phyloP scores from a whole-genome alignment of 2,797 vertebrate genomes.

The Acipenser transmontanus region DNA sequence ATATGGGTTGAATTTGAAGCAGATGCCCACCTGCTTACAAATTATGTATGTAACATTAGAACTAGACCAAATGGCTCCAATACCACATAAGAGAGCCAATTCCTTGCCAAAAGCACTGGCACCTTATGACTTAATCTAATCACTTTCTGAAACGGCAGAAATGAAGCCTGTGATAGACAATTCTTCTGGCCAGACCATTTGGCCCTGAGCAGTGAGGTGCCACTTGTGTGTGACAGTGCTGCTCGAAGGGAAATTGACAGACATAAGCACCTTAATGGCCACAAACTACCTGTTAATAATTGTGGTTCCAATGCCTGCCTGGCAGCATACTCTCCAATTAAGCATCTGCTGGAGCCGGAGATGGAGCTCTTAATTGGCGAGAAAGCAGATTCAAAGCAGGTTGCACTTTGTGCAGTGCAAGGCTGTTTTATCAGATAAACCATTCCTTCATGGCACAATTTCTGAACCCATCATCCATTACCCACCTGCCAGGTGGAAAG shows the following conservation, averaged over 20 bases:
- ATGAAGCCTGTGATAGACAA: slow-evolving; percentile 18
- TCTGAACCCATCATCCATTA: slow-evolving; percentile 13
- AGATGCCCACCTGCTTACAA: slow-evolving; percentile 60
- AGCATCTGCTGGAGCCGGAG: slow-evolving; percentile 66
- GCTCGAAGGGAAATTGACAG: slow-evolving; percentile 46
- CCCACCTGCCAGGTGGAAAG: slow-evolving; percentile 21
- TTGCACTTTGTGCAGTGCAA: slow-evolving; percentile 48
- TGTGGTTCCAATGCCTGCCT: slow-evolving; percentile 50
- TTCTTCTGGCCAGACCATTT: slow-evolving; percentile 22
- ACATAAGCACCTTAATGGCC: slow-evolving; percentile 48
- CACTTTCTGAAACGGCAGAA: slow-evolving; percentile 19
- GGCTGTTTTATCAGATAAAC: slow-evolving; percentile 40
- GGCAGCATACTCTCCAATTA: slow-evolving; percentile 62
- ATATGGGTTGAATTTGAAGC: slow-evolving; percentile 62
- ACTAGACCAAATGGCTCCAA: slow-evolving; percentile 47
- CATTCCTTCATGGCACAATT: slow-evolving; percentile 33
- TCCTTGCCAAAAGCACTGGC: slow-evolving; percentile 45
- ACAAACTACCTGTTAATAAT: slow-evolving; percentile 62
- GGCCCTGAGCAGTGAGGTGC: slow-evolving; percentile 30
- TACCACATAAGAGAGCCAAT: slow-evolving; percentile 45
- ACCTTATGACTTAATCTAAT: slow-evolving; percentile 54
- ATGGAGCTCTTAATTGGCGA: slow-evolving; percentile 55
- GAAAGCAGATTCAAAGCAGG: slow-evolving; percentile 53
- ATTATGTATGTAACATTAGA: slow-evolving; percentile 58
- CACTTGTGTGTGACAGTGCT: slow-evolving; percentile 36